These are phyloP conservation scores for Cottoperca gobio DNA, from an alignment of 2,797 vertebrate genomes.

Conservation along the genomic window DNA sequence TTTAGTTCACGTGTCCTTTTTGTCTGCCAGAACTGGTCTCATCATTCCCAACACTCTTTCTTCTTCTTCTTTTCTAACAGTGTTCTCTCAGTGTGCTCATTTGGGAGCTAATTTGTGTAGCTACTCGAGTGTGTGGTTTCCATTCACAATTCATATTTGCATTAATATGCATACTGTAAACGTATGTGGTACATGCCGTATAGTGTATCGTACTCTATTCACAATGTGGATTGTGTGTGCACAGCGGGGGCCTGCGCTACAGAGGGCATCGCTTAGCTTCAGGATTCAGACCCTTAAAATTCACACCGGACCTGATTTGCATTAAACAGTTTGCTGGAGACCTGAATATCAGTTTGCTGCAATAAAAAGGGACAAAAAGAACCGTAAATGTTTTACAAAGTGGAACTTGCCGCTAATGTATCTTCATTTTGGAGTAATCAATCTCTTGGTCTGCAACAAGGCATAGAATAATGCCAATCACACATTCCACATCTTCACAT, in stretches of 20 bases:
- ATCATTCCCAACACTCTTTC: slow-evolving; percentile 1
- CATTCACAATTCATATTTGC: slow-evolving; percentile 9
- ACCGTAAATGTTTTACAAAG: not conserved
- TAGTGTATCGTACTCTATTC: not conserved
- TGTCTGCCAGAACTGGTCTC: slow-evolving; percentile 5
- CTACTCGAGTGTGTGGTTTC: slow-evolving; percentile 6
- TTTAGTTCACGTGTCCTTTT: slow-evolving; percentile 21
- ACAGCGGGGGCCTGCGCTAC: not conserved
- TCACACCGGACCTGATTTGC: not conserved
- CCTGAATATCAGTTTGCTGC: not conserved
- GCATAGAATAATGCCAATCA: not conserved
- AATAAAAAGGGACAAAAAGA: not conserved
- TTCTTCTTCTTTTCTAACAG: slow-evolving; percentile 1
- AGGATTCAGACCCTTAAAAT: not conserved
- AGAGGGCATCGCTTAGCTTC: not conserved
- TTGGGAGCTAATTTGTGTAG: slow-evolving; percentile 46
- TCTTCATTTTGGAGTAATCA: not conserved
- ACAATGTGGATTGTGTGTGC: not conserved
- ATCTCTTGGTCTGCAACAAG: not conserved
- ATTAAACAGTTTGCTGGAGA: slow-evolving; percentile 1
- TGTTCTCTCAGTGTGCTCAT: slow-evolving; percentile 11
- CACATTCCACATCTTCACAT: not conserved
- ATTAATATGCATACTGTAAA: not conserved
- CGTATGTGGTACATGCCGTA: not conserved
- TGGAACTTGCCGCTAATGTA: not conserved